Evolutionary conservation across 2,888 invertebrate genomes (phyloP), one percentile per base, ranked within the genome.

Genomic region (Selenia dentaria): DNA sequence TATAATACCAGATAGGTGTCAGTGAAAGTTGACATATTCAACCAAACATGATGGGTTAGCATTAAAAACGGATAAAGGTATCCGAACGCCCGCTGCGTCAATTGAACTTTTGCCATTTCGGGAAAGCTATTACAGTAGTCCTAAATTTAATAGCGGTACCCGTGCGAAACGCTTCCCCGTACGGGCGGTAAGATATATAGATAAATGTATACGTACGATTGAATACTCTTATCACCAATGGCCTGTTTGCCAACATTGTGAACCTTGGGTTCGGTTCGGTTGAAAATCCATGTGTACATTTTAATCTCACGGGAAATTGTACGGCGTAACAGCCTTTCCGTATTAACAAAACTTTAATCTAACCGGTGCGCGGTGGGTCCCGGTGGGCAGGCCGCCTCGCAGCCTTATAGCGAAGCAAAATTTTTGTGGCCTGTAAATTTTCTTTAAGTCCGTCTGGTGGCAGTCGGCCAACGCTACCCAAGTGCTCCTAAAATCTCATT

Each of bases 401-500:
- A 62, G 58, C 25, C 62, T 58, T 65, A 60, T 64, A 64, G 66
- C 59, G 57, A 66, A 57, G 62, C 72, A 58, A 75, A 62, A 74
- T 79, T 82, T 83, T 85, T 85, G 79, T 75, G 67, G 72, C 68
- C 72, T 70, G 74, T 83, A 84, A 82, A 86, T 84, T 83, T 81
- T 76, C 77, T 79, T 75, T 79, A 80, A 79, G 73, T 73, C 76
- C 60, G 64, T 67, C 72, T 66, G 60, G 64, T 85, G 85, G 85
- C 85, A 79, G 59, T 35, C 63, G 54, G 80, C 85, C 83, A 84
- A 79, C 71, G 59, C 62, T 63, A 62, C 72, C 55, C 72, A 71
- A 74, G 65, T 74, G 76, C 66, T 75, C 56, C 68, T 68, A 66
- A 70, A 80, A 74, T 70, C 62, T 65, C 59, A 69, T 74, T 75